Base-by-base conservation (phyloP, 2,113 vertebrate species). In the Centrocercus urophasianus region DNA sequence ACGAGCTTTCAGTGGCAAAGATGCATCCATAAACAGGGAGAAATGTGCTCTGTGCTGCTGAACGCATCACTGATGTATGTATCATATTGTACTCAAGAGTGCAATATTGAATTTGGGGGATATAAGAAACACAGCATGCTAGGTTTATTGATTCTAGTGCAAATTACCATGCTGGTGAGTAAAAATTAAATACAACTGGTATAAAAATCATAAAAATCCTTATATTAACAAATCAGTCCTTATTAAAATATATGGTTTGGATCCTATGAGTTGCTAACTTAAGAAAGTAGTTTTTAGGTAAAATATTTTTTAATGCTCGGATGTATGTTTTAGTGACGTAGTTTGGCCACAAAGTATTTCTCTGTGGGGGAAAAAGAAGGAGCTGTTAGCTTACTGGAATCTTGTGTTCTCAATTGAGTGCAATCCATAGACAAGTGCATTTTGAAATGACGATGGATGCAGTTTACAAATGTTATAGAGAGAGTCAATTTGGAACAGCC, bases 401-500 rank as follows among this genome's bases (percentile, higher is more conserved):
- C 82, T 85, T 84, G 36, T n/a, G 17, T 93, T 77, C 77, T 94
- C 78, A 87, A 2, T 79, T 93, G 34, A 15, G 54, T 86, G 69
- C 57, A 9, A 52, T 92, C 65, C 93, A 30, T 32, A 95, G 56
- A 91, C 75, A 93, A 72, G 59, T 82, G 18, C 84, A 71, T 60
- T 94, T 86, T 69, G 86, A 90, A 91, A 67, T 80, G 24, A 76
- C 78, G 70, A 93, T 90, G 80, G 88, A 72, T 92, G 83, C 13
- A 5, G 48, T 84, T 87, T 92, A 70, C n/a, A 95, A 79, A 57
- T 92, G 61, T 40, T 81, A 36, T 30, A 89, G n/a, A 78, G 32
- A 94, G 93, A 95, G 56, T 82, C 63, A 32, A 69, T 76, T 90
- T 94, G 61, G 79, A 95, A 92, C 59, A 80, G 32, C 43, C 79